Conservation (phyloP, 2,797 vertebrate genomes). For the Amniataba percoides region DNA sequence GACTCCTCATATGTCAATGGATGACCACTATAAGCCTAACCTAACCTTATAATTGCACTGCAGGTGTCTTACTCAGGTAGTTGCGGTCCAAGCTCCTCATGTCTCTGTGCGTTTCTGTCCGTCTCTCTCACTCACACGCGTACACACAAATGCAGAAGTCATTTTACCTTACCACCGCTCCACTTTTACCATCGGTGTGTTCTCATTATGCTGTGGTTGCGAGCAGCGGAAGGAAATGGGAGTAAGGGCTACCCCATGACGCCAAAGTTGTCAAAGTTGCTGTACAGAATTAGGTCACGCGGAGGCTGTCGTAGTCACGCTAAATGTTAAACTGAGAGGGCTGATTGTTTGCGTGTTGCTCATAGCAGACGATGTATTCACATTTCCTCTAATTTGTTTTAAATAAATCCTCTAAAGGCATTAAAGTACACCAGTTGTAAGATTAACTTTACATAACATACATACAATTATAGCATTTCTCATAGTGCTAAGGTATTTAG, state of each 20-base stretch:
- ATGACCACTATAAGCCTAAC: conserved; percentile 21
- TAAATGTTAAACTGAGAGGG: neutral
- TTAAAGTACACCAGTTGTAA: neutral
- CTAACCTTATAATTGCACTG: conserved; percentile 36
- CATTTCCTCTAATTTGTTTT: neutral
- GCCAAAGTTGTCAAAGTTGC: conserved; percentile 21
- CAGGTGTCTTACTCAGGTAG: conserved; percentile 28
- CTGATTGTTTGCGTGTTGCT: neutral
- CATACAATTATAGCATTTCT: neutral
- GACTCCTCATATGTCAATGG: conserved; percentile 9
- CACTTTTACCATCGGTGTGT: conserved; percentile 23
- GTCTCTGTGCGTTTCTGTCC: neutral
- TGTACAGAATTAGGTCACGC: conserved; percentile 23
- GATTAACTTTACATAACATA: neutral
- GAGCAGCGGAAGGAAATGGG: conserved; percentile 21
- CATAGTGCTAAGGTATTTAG: neutral
- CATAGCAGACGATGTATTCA: neutral
- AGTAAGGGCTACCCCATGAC: conserved; percentile 29
- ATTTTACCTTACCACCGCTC: conserved; percentile 36
- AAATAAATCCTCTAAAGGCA: neutral
- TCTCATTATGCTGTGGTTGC: conserved; percentile 35
- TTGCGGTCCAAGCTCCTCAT: neutral
- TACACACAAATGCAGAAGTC: neutral
- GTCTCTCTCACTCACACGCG: neutral
- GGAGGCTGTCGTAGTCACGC: neutral